A percentile compares a stretch with the other conserved stretches of the same genome.
Evolutionary conservation across 2,888 invertebrate genomes (phyloP).

Genomic region (Eudasyphora cyanicolor): DNA sequence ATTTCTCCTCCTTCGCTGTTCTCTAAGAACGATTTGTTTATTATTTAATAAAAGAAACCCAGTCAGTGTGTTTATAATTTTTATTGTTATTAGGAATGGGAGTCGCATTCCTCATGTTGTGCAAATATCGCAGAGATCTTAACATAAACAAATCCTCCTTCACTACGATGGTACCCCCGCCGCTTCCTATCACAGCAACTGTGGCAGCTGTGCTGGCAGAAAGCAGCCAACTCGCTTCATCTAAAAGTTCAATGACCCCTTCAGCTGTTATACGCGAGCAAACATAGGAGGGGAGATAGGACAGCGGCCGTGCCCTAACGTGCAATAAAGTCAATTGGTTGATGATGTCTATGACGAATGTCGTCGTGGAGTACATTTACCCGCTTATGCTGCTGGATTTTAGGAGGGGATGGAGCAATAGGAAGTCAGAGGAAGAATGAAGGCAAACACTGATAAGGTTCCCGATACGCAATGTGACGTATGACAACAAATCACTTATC

Average conservation of each 20-base stretch:
- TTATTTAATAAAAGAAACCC: too few relatives aligned
- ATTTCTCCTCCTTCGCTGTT: conserved; percentile 2
- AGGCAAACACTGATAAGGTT: conserved; percentile 1
- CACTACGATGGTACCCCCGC: not conserved
- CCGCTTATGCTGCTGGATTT: not conserved
- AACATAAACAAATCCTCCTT: not conserved
- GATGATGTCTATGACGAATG: conserved; percentile 28
- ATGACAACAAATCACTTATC: not conserved
- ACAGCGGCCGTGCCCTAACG: not conserved
- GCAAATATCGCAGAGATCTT: conserved; percentile 9
- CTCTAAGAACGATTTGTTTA: conserved; percentile 28
- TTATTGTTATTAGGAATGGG: conserved; percentile 14
- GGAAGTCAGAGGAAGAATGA: not conserved
- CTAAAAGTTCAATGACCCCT: not conserved
- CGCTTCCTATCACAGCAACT: not conserved
- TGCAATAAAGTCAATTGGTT: conserved; percentile 28
- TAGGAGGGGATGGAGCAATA: not conserved
- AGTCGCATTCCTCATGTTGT: conserved; percentile 13
- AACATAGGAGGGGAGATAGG: not conserved
- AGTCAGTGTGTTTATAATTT: not conserved
- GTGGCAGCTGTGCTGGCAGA: not conserved
- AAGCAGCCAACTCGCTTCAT: not conserved
- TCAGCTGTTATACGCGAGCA: not conserved
- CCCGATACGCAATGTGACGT: conserved; percentile 11
- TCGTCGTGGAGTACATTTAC: conserved; percentile 25